A percentile compares a stretch with the other conserved stretches of the same genome.
phyloP scores from a whole-genome alignment of 1,140 invertebrate species.

The Polypedilum vanderplanki region DNA sequence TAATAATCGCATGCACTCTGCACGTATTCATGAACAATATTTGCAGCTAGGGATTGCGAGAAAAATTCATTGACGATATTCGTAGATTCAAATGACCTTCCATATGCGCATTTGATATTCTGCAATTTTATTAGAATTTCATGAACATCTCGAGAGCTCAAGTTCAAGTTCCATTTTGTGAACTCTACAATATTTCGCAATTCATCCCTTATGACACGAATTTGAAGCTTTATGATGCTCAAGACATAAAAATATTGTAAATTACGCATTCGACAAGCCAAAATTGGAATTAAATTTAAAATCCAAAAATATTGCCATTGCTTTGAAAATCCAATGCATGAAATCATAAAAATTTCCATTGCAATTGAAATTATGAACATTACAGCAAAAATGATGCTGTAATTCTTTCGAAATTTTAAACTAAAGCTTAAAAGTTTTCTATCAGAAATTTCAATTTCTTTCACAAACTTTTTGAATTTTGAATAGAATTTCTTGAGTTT shows the following conservation, averaged over 20 bases:
- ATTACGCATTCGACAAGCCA: neutral
- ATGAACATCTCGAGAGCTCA: neutral
- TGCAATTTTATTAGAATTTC: neutral
- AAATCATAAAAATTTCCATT: neutral
- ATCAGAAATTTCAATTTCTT: neutral
- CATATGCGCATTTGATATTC: neutral
- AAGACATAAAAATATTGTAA: neutral
- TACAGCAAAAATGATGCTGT: neutral
- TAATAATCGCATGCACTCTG: neutral
- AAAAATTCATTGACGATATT: neutral
- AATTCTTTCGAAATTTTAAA: neutral
- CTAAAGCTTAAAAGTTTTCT: neutral
- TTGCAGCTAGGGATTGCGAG: neutral
- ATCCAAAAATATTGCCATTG: neutral
- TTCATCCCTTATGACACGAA: neutral
- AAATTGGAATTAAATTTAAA: neutral
- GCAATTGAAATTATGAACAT: neutral
- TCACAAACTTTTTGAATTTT: neutral
- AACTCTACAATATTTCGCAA: neutral
- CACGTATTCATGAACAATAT: neutral
- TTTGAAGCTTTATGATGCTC: neutral
- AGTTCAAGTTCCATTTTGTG: neutral
- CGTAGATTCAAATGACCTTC: neutral
- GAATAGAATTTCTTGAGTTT: neutral
- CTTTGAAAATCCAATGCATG: neutral